These are phyloP conservation scores for Ruditapes philippinarum DNA, from an alignment of 1,140 invertebrate genomes.

Conservation along the genomic window DNA sequence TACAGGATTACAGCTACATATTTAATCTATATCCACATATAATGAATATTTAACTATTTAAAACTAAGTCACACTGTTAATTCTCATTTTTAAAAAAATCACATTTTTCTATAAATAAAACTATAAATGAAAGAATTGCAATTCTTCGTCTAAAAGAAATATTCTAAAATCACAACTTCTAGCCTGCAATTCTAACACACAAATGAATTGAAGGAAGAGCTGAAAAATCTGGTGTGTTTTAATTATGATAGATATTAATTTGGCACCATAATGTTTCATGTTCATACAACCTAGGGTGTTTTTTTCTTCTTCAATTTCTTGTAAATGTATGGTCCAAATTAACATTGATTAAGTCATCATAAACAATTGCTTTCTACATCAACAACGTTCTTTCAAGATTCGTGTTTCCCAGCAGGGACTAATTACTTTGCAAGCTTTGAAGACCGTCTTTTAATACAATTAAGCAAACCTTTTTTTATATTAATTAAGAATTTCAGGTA, in stretches of 20 bases:
- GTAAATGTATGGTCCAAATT: constrained; percentile 12
- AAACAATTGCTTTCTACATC: neutral
- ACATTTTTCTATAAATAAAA: neutral
- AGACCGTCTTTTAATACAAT: neutral
- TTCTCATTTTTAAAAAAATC: no score
- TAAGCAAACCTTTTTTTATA: neutral
- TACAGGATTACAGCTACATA: no score
- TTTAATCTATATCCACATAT: no score
- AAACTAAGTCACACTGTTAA: no score
- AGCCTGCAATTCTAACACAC: neutral
- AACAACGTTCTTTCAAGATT: no score
- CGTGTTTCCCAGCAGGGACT: neutral
- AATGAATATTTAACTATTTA: no score
- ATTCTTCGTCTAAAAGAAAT: neutral
- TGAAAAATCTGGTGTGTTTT: neutral
- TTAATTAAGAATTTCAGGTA: neutral
- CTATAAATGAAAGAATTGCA: no score
- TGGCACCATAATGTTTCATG: neutral
- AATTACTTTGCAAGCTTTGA: neutral
- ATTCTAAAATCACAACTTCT: neutral
- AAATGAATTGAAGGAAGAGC: neutral
- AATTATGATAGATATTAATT: constrained; percentile 7
- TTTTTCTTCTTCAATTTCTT: no score
- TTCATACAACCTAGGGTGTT: neutral
- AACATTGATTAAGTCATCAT: neutral